phyloP scores from a whole-genome alignment of 2,888 invertebrate species.

The Sacculina carcini region DNA sequence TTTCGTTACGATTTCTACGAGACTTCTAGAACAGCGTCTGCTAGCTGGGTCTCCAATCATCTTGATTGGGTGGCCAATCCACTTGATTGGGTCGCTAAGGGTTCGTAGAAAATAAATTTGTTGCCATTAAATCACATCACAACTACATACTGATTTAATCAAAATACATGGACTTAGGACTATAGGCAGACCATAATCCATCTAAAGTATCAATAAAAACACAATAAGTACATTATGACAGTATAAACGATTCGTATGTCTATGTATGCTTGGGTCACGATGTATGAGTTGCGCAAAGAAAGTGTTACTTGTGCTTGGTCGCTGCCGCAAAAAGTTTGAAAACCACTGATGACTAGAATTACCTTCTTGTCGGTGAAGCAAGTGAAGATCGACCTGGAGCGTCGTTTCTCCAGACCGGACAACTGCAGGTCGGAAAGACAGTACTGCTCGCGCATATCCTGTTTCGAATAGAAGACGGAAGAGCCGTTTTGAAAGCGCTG shows the following conservation, averaged over 20 bases:
- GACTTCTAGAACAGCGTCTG: too few species aligned
- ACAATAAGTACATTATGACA: background rate
- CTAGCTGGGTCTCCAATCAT: too few species aligned
- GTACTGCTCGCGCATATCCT: constrained; percentile 77
- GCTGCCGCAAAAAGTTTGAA: too few species aligned
- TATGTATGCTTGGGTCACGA: background rate
- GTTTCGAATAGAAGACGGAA: constrained; percentile 43
- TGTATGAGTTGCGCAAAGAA: background rate
- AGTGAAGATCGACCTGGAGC: constrained; percentile 37
- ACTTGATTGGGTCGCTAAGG: too few species aligned
- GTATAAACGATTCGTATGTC: background rate
- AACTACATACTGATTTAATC: too few species aligned
- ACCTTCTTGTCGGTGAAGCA: constrained; percentile 36
- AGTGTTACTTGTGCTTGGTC: constrained; percentile 22
- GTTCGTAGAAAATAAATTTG: too few species aligned
- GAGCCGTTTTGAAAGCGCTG: constrained; percentile 12
- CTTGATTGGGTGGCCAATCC: too few species aligned
- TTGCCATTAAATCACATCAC: too few species aligned
- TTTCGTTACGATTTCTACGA: too few species aligned
- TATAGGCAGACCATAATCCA: background rate
- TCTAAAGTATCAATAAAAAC: background rate
- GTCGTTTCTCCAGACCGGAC: constrained; percentile 34
- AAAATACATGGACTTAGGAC: background rate
- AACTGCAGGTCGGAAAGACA: constrained; percentile 74
- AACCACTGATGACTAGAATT: too few species aligned